These are phyloP conservation scores for Semotilus atromaculatus DNA, from an alignment of 2,797 vertebrate species.

Conservation along the genomic window DNA sequence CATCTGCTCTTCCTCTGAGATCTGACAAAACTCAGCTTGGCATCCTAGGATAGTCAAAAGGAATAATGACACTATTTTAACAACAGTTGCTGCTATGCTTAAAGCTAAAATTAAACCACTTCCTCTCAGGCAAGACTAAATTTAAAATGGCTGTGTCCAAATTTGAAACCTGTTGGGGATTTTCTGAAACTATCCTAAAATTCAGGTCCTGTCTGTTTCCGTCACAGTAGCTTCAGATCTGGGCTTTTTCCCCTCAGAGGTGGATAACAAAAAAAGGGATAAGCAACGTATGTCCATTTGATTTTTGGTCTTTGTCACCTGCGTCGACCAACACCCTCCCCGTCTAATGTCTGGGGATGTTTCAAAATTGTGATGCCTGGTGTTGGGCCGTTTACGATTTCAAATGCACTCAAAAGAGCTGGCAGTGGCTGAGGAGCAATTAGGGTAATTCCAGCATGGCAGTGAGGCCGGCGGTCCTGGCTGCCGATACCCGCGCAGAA, in stretches of 20 bases:
- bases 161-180: conserved; percentile 28
- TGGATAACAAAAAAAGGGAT: neutral
- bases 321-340: neutral
- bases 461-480: conserved; percentile 23
- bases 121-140: conserved; percentile 19
- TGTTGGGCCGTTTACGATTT: conserved; percentile 27
- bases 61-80: conserved; percentile 38
- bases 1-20: conserved; percentile 33
- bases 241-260: neutral
- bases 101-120: conserved; percentile 35
- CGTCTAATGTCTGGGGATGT: conserved; percentile 1
- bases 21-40: conserved; percentile 16
- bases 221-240: neutral
- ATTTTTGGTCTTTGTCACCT: neutral
- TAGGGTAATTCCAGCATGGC: conserved; percentile 35
- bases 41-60: conserved; percentile 29
- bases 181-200: conserved; percentile 20
- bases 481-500: conserved; percentile 42
- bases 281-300: neutral
- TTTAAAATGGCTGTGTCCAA: conserved; percentile 20
- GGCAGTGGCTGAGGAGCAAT: conserved; percentile 46
- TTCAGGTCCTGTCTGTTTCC: neutral
- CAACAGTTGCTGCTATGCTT: conserved; percentile 22
- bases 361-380: conserved; percentile 28
- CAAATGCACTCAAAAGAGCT: conserved; percentile 30